Percentiles rank a stretch among this genome's conserved stretches.
Evolutionary conservation across 2,888 invertebrate genomes (phyloP).

Genomic region (Leuctra nigra): DNA sequence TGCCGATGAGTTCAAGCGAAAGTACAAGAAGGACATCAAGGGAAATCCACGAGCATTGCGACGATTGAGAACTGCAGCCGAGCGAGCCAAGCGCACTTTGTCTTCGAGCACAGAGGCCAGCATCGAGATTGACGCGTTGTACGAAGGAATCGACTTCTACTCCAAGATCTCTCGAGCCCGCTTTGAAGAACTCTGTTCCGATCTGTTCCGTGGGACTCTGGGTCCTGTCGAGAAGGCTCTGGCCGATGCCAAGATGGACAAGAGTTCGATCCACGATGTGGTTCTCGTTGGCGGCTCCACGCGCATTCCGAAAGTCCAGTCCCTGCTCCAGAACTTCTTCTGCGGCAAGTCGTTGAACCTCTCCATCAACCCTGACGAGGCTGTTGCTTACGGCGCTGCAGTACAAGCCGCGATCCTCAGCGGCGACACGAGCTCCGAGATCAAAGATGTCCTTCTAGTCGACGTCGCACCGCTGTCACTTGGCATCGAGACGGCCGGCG

Average conservation of each 20-base stretch:
- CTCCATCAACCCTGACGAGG: constrained; percentile 68
- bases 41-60: constrained; percentile 59
- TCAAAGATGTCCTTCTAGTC: constrained; percentile 65
- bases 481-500: no score
- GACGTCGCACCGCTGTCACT: constrained; percentile 58
- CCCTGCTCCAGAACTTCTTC: no score
- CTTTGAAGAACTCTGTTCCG: constrained; percentile 68
- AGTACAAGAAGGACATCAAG: constrained; percentile 63
- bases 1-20: constrained; percentile 68
- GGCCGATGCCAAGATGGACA: no score
- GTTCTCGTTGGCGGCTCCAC: constrained; percentile 78
- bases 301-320: constrained; percentile 72
- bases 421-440: constrained; percentile 47
- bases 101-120: constrained; percentile 70
- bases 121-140: constrained; percentile 72
- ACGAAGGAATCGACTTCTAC: no score
- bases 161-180: constrained; percentile 64
- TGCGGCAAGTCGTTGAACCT: no score
- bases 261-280: no score
- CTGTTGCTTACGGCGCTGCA: constrained; percentile 40
- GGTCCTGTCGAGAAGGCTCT: constrained; percentile 73
- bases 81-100: constrained; percentile 68
- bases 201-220: constrained; percentile 64
- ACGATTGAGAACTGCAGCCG: constrained; percentile 67
- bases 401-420: no score